Evolutionary conservation across 2,888 invertebrate genomes (phyloP).

Genomic region (Cyrtodaria siliqua): DNA sequence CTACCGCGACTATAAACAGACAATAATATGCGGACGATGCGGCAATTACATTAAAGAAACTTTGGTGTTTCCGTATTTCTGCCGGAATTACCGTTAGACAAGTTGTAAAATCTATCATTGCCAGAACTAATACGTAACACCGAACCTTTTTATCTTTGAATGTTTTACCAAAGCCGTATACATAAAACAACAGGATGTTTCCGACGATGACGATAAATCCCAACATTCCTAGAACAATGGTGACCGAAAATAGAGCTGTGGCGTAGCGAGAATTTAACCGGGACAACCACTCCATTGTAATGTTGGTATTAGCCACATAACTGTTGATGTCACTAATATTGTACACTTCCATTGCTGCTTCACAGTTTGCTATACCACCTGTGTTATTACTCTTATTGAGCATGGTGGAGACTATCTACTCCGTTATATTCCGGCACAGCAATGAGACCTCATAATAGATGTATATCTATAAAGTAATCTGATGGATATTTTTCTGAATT

Average conservation of each 20-base stretch:
- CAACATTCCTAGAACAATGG: constrained; percentile 42
- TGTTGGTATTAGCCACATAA: too few relatives aligned
- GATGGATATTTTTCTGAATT: too few relatives aligned
- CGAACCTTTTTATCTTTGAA: constrained; percentile 58
- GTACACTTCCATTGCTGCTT: too few relatives aligned
- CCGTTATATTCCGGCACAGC: too few relatives aligned
- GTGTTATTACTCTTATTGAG: too few relatives aligned
- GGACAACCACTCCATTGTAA: neutral
- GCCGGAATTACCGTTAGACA: constrained; percentile 58
- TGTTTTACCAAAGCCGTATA: constrained; percentile 47
- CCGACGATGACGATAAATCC: constrained; percentile 46
- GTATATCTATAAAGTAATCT: too few relatives aligned
- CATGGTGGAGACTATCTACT: too few relatives aligned
- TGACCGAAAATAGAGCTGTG: constrained; percentile 42
- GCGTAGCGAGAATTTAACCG: constrained; percentile 53
- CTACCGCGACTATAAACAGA: constrained; percentile 45
- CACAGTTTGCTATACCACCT: too few relatives aligned
- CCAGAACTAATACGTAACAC: constrained; percentile 47
- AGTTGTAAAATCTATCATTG: constrained; percentile 50
- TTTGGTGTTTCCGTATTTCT: constrained; percentile 56
- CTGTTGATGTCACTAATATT: too few relatives aligned
- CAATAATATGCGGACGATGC: constrained; percentile 56
- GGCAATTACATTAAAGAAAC: constrained; percentile 60
- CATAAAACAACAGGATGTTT: constrained; percentile 47
- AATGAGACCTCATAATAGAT: too few relatives aligned